phyloP scores from a whole-genome alignment of 1,140 invertebrate species.

The Paralvinella palmiformis region DNA sequence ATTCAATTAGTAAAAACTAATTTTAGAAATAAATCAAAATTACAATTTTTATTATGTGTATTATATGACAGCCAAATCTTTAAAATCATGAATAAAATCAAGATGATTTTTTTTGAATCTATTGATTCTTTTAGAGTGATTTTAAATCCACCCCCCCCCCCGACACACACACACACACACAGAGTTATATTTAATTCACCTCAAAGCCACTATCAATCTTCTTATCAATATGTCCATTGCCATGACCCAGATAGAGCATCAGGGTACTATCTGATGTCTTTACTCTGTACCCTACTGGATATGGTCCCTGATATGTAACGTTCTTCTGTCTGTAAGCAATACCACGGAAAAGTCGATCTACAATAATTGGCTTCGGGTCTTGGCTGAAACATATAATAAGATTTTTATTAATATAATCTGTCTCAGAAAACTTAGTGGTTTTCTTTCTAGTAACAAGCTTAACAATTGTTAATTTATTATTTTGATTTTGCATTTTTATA shows the following conservation, averaged over 20 bases:
- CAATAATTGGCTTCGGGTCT: slow-evolving; percentile 33
- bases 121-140: neutral
- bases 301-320: slow-evolving; percentile 3
- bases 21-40: too few species aligned
- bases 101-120: neutral
- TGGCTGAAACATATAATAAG: neutral
- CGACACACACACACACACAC: neutral
- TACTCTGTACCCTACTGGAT: neutral
- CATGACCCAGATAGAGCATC: neutral
- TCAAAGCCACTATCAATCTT: slow-evolving; percentile 9
- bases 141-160: neutral
- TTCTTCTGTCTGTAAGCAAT: slow-evolving; percentile 30
- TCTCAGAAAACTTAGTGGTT: too few species aligned
- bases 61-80: neutral
- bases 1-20: too few species aligned
- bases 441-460: too few species aligned
- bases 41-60: neutral
- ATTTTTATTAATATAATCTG: too few species aligned
- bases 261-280: neutral
- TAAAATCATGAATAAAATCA: neutral
- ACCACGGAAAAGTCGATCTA: slow-evolving; percentile 25
- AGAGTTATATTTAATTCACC: slow-evolving; percentile 1
- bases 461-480: too few species aligned
- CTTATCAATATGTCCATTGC: neutral
- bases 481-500: too few species aligned